These are phyloP conservation scores for Eupeodes luniger DNA, from an alignment of 2,888 invertebrate genomes.

Conservation along the genomic window DNA sequence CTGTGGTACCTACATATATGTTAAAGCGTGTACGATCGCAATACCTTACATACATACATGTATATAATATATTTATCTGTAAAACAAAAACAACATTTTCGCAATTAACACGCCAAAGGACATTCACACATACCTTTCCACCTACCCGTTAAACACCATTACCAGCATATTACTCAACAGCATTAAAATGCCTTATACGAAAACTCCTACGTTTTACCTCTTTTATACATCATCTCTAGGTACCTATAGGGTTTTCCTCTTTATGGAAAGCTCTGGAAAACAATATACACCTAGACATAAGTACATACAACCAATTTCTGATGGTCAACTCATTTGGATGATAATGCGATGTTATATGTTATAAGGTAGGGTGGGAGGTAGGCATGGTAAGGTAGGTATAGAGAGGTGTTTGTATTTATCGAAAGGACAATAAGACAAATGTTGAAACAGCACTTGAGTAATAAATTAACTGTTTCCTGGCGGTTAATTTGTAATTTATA, in stretches of 20 bases:
- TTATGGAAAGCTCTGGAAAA: background rate
- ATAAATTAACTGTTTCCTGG: slow-evolving; percentile 73
- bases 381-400: no score
- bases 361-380: background rate
- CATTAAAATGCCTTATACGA: background rate
- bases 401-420: background rate
- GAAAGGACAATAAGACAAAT: slow-evolving; percentile 67
- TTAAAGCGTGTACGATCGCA: slow-evolving; percentile 10
- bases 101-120: slow-evolving; percentile 58
- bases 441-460: slow-evolving; percentile 59
- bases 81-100: slow-evolving; percentile 73
- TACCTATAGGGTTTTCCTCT: background rate
- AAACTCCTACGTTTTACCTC: background rate
- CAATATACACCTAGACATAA: background rate
- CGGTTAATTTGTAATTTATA: slow-evolving; percentile 75
- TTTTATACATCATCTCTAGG: background rate
- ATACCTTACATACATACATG: no score
- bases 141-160: background rate
- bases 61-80: background rate
- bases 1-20: background rate
- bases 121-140: slow-evolving; percentile 3
- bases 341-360: background rate
- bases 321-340: slow-evolving; percentile 32
- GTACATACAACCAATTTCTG: background rate
- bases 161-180: background rate